Evolutionary conservation across 2,888 invertebrate species (phyloP), one percentile per base, ranked within the genome.

Genomic region (Brachycybe producta): DNA sequence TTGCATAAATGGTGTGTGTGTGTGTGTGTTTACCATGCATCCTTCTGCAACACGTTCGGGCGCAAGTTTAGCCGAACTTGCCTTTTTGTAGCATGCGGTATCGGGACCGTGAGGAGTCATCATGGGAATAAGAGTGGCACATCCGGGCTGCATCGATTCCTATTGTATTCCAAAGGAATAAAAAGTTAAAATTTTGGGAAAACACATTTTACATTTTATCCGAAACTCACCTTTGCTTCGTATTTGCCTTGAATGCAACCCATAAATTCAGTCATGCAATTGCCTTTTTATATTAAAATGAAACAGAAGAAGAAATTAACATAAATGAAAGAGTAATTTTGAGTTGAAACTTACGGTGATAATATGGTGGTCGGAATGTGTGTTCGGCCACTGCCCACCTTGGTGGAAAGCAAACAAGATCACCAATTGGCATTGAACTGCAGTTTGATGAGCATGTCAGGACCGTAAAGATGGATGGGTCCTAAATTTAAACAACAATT

Each of bases 181-280:
- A 5, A 39, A 39, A 24, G 4, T 28, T 26, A n/a, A n/a, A n/a
- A n/a, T n/a, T n/a, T n/a, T n/a, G n/a, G n/a, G n/a, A n/a, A n/a
- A n/a, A n/a, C n/a, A n/a, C n/a, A n/a, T n/a, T n/a, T n/a, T n/a
- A n/a, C n/a, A n/a, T n/a, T n/a, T n/a, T n/a, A n/a, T n/a, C n/a
- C n/a, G n/a, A n/a, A n/a, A n/a, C n/a, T 49, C 57, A 70, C 71
- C 63, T 98, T 98, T 0, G 97, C 98, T 70, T 97, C 97, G 68
- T 97, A 97, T 15, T 76, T 74, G 5, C 97, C 97, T 59, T 78
- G 70, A 59, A 97, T 92, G 42, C 97, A 71, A 0, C 98, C 98
- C 97, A 98, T 98, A 67, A 95, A 98, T 69, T 98, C 97, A 62
- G 88, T 88, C 97, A 98, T 98, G 67, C 94, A 95, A 68, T 98